Percentiles rank a stretch among this genome's conserved stretches.
phyloP scores from a whole-genome alignment of 2,888 invertebrate genomes.

The Icerya purchasi region DNA sequence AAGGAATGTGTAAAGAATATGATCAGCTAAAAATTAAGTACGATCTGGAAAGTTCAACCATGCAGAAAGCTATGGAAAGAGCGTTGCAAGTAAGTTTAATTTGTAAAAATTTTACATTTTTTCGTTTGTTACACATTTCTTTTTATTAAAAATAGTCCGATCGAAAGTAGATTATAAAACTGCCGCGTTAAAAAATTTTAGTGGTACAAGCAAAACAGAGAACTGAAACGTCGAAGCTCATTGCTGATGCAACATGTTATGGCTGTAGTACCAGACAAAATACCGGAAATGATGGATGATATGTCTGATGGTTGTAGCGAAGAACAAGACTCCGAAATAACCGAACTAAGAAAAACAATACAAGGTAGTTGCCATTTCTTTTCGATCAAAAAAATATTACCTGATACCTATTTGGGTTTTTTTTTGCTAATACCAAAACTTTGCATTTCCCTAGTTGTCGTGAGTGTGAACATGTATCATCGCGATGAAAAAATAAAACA shows the following conservation, averaged over 20 bases:
- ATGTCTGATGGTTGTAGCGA: constrained; percentile 29
- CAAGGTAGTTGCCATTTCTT: constrained; percentile 24
- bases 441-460: too few relatives aligned
- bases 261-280: constrained; percentile 31
- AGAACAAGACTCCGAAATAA: constrained; percentile 36
- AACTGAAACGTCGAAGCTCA: constrained; percentile 43
- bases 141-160: too few relatives aligned
- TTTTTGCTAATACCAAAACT: not conserved
- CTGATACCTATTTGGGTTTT: too few relatives aligned
- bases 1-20: constrained; percentile 48
- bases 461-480: too few relatives aligned
- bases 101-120: not conserved
- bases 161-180: too few relatives aligned
- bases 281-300: constrained; percentile 26
- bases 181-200: too few relatives aligned
- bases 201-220: constrained; percentile 58
- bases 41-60: constrained; percentile 47
- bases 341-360: constrained; percentile 43
- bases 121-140: not conserved
- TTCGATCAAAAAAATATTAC: too few relatives aligned
- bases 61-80: constrained; percentile 33
- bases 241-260: constrained; percentile 36
- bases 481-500: too few relatives aligned
- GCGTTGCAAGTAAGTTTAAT: constrained; percentile 20
- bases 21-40: constrained; percentile 50